phyloP scores from a whole-genome alignment of 2,888 invertebrate species.

The Spicauda simplicius region DNA sequence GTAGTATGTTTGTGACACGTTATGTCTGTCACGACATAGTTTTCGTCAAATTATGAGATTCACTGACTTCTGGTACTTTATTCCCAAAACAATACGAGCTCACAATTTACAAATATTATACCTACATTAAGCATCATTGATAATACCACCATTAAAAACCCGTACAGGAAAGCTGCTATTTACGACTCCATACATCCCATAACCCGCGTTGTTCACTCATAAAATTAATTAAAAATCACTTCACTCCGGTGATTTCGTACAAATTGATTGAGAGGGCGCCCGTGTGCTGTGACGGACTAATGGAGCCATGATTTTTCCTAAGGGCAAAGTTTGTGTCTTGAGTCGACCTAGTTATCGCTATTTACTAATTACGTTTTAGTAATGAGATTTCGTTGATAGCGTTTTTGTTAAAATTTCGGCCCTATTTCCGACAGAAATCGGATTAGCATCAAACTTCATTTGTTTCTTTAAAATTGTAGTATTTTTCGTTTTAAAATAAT shows the following conservation, averaged over 20 bases:
- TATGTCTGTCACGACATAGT: not conserved
- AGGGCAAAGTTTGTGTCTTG: constrained; percentile 34
- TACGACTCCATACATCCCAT: constrained; percentile 50
- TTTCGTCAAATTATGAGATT: too few relatives aligned
- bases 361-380: constrained; percentile 23
- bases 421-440: not conserved
- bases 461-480: too few relatives aligned
- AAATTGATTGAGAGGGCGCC: constrained; percentile 80
- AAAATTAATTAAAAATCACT: constrained; percentile 85
- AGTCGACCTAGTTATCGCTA: constrained; percentile 29
- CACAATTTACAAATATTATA: too few relatives aligned
- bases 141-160: constrained; percentile 16
- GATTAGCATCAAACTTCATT: not conserved
- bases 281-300: constrained; percentile 69
- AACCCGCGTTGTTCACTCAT: constrained; percentile 74
- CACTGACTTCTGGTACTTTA: too few relatives aligned
- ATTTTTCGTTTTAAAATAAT: too few relatives aligned
- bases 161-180: constrained; percentile 20
- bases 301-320: constrained; percentile 63
- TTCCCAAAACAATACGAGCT: too few relatives aligned
- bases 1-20: too few relatives aligned
- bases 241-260: constrained; percentile 78
- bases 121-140: too few relatives aligned
- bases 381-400: constrained; percentile 22
- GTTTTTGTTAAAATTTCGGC: constrained; percentile 2